These are phyloP conservation scores for Caenorhabditis uteleia DNA, from an alignment of 2,888 invertebrate genomes.

Conservation along the genomic window DNA sequence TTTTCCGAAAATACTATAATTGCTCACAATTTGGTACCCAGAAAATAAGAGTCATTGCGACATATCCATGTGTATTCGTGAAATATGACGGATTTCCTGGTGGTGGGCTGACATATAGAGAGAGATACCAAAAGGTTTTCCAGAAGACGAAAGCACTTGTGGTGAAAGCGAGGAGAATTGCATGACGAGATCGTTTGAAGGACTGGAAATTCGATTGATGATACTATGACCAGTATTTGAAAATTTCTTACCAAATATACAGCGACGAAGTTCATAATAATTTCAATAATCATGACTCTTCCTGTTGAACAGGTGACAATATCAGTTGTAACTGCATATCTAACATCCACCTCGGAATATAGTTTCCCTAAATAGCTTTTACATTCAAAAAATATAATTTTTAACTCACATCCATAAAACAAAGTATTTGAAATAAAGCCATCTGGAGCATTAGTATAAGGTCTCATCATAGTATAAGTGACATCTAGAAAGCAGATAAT, in stretches of 20 bases:
- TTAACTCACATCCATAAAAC: conserved; percentile 43
- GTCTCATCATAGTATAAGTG: conserved; percentile 47
- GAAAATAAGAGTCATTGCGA: conserved; percentile 40
- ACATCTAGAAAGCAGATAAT: conserved; percentile 54
- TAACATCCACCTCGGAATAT: conserved; percentile 62
- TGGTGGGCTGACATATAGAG: conserved; percentile 57
- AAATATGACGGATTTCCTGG: conserved; percentile 42
- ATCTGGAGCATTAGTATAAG: conserved; percentile 35
- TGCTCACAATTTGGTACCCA: conserved; percentile 43
- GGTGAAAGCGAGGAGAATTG: conserved; percentile 59
- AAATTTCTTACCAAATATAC: conserved; percentile 44
- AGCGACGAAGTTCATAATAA: conserved; percentile 59
- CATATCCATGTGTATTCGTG: conserved; percentile 24
- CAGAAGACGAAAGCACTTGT: conserved; percentile 62
- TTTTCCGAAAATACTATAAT: background rate
- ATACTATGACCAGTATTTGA: no score
- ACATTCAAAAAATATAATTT: background rate
- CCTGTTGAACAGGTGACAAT: conserved; percentile 65
- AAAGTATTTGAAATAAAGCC: conserved; percentile 32
- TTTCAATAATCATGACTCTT: conserved; percentile 63
- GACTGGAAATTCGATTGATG: conserved; percentile 44
- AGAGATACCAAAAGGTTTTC: conserved; percentile 64
- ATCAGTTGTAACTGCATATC: conserved; percentile 59
- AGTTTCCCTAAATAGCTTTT: conserved; percentile 56
- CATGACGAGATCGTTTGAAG: conserved; percentile 54